Evolutionary conservation across 2,113 vertebrate genomes (phyloP).

Genomic region (Callipepla squamata): DNA sequence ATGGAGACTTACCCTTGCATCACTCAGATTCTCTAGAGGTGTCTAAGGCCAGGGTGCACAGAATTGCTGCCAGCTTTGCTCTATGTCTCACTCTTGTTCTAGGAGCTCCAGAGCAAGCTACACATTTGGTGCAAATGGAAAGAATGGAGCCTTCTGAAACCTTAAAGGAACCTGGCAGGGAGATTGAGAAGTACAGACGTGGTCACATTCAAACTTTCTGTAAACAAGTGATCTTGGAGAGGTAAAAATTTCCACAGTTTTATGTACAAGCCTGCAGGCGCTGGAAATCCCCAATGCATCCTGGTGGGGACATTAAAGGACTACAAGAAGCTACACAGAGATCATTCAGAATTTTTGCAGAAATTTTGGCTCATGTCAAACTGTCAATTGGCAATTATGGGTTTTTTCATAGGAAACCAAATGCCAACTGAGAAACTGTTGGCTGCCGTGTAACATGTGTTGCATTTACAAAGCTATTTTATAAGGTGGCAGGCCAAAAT

Average conservation of each 20-base stretch:
- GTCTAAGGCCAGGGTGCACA: constrained; percentile 40
- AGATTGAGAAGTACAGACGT: background rate
- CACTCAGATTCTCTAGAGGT: background rate
- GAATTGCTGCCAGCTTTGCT: constrained; percentile 11
- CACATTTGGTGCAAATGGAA: background rate
- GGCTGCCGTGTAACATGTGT: background rate
- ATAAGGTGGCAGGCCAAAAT: constrained; percentile 2
- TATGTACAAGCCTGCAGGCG: background rate
- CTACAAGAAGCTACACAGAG: background rate
- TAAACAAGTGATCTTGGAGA: constrained; percentile 27
- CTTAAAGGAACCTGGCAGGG: constrained; percentile 23
- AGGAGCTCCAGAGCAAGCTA: background rate
- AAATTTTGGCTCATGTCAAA: background rate
- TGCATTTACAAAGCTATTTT: constrained; percentile 9
- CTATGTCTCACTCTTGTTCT: background rate
- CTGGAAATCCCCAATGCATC: constrained; percentile 5
- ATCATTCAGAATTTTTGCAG: background rate
- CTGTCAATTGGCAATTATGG: background rate
- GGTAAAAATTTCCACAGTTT: constrained; percentile 43
- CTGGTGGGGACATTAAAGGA: background rate
- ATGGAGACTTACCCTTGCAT: background rate
- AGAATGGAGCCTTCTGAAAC: constrained; percentile 38
- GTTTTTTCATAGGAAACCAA: background rate
- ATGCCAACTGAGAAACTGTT: background rate
- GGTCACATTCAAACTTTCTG: background rate